Percentiles rank a stretch among this genome's conserved stretches.
These are phyloP conservation scores for Perca flavescens DNA, from an alignment of 2,113 vertebrate species.

Conservation along the genomic window DNA sequence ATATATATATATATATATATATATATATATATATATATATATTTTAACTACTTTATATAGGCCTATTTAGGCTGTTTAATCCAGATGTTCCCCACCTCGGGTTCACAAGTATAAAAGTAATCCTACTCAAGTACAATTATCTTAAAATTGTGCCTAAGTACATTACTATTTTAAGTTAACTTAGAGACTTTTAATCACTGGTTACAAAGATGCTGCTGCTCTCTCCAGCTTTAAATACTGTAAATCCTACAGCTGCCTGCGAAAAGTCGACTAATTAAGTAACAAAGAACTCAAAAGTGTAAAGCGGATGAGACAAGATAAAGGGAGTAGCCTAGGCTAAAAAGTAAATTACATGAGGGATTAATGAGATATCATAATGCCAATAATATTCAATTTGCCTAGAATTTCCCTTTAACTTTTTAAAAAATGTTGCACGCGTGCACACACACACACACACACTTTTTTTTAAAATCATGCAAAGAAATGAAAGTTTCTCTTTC, in stretches of 20 bases:
- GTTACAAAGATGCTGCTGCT: not conserved
- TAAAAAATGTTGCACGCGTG: not conserved
- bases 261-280: too few relatives aligned
- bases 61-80: not conserved
- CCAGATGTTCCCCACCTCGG: not conserved
- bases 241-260: not conserved
- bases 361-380: not conserved
- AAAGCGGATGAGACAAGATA: not conserved
- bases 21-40: too few relatives aligned
- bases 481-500: not conserved
- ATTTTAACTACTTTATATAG: not conserved
- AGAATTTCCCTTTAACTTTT: not conserved
- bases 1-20: too few relatives aligned
- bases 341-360: not conserved
- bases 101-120: not conserved
- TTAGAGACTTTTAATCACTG: not conserved
- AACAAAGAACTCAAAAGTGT: not conserved
- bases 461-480: not conserved
- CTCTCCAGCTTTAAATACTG: not conserved
- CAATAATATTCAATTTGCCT: not conserved
- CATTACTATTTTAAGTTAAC: too few relatives aligned
- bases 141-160: too few relatives aligned
- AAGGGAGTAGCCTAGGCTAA: not conserved
- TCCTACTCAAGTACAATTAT: too few relatives aligned
- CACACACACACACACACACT: too few relatives aligned